phyloP scores from a whole-genome alignment of 2,888 invertebrate genomes.

The Taphrorychus bicolor region DNA sequence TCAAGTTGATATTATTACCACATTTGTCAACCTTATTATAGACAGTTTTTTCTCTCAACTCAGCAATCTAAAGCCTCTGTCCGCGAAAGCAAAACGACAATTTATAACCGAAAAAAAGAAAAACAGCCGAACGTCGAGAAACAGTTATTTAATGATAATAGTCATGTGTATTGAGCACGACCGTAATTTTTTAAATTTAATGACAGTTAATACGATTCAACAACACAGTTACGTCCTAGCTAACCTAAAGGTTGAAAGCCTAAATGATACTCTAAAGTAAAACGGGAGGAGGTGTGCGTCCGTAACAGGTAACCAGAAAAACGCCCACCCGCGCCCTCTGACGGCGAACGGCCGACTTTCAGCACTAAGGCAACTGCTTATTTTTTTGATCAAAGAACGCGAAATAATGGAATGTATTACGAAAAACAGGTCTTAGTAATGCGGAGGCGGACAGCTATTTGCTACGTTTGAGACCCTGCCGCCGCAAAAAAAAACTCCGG shows the following conservation, averaged over 20 bases:
- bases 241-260: constrained; percentile 62
- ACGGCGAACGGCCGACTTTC: constrained; percentile 48
- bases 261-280: constrained; percentile 55
- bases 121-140: constrained; percentile 54
- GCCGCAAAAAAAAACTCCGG: no score
- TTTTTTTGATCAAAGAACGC: background rate
- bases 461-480: no score
- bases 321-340: constrained; percentile 43
- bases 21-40: no score
- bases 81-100: constrained; percentile 1
- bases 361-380: constrained; percentile 60
- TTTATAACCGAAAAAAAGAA: background rate
- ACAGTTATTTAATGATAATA: constrained; percentile 56
- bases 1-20: no score
- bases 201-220: constrained; percentile 62
- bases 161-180: constrained; percentile 62
- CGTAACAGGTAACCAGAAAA: constrained; percentile 46
- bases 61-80: background rate
- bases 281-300: constrained; percentile 42
- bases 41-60: background rate
- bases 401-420: constrained; percentile 58
- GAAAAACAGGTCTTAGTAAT: constrained; percentile 52
- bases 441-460: constrained; percentile 48
- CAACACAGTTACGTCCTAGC: constrained; percentile 62
- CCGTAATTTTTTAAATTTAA: constrained; percentile 43